A percentile compares a stretch with the other conserved stretches of the same genome.
Conservation (phyloP, 2,888 invertebrate genomes). For the Buathra laborator region DNA sequence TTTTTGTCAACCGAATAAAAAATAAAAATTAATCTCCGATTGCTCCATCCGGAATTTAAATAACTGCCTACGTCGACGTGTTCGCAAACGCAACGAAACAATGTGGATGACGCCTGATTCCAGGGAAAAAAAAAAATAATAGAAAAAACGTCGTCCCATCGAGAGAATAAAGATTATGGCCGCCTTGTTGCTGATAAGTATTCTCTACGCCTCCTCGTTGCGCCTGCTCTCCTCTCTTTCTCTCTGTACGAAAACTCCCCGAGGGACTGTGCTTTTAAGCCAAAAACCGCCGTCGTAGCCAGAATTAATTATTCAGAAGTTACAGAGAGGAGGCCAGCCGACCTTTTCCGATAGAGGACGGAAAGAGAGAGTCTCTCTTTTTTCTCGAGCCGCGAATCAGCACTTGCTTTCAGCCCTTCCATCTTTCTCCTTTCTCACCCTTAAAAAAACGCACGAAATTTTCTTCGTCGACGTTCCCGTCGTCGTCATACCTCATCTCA, state of each 20-base stretch:
- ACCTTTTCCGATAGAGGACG: slow-evolving; percentile 71
- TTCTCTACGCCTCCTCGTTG: slow-evolving; percentile 37
- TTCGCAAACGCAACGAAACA: slow-evolving; percentile 34
- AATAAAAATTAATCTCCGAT: slow-evolving; percentile 17
- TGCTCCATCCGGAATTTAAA: slow-evolving; percentile 40
- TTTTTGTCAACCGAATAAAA: background rate
- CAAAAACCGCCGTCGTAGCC: slow-evolving; percentile 68
- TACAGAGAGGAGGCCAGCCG: slow-evolving; percentile 67
- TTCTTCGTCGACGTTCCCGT: slow-evolving; percentile 37
- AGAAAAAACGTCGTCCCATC: slow-evolving; percentile 55
- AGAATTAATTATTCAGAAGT: slow-evolving; percentile 78
- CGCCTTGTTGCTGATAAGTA: slow-evolving; percentile 54
- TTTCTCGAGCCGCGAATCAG: slow-evolving; percentile 66
- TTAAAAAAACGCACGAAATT: slow-evolving; percentile 32
- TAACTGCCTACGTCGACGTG: slow-evolving; percentile 35
- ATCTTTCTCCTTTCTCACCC: slow-evolving; percentile 41
- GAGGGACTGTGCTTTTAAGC: slow-evolving; percentile 66
- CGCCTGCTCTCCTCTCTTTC: slow-evolving; percentile 29
- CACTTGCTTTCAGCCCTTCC: slow-evolving; percentile 69
- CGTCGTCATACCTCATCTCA: slow-evolving; percentile 54
- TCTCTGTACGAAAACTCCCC: slow-evolving; percentile 26
- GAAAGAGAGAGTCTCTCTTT: slow-evolving; percentile 18
- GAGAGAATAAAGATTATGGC: slow-evolving; percentile 60
- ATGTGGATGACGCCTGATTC: slow-evolving; percentile 40
- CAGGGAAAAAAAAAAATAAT: slow-evolving; percentile 49